Percentiles rank a stretch among this genome's conserved stretches.
Evolutionary conservation across 1,140 invertebrate genomes (phyloP).

Genomic region (Aleiodes sp.): DNA sequence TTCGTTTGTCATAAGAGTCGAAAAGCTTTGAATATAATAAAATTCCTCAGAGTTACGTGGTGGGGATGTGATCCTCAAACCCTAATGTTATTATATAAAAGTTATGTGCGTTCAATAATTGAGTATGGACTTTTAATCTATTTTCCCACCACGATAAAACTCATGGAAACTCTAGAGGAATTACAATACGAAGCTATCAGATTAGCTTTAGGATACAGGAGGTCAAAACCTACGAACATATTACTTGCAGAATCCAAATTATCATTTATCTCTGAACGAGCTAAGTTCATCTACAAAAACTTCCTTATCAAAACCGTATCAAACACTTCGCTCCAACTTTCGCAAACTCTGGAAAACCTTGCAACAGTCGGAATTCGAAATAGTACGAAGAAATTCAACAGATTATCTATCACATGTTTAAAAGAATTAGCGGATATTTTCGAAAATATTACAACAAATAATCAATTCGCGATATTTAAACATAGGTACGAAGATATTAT

Average conservation of each 20-base stretch:
- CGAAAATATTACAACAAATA: too few species aligned
- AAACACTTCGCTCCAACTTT: neutral
- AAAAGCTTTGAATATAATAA: slow-evolving; percentile 24
- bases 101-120: slow-evolving; percentile 19
- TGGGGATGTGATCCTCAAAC: slow-evolving; percentile 30
- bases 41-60: slow-evolving; percentile 22
- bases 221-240: slow-evolving; percentile 16
- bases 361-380: neutral
- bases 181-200: slow-evolving; percentile 16
- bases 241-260: slow-evolving; percentile 24
- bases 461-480: too few species aligned
- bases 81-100: slow-evolving; percentile 23
- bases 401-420: too few species aligned
- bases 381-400: too few species aligned
- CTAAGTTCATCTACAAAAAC: neutral
- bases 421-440: too few species aligned
- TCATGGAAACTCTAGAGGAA: neutral
- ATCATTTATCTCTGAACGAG: neutral
- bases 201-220: slow-evolving; percentile 8
- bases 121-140: slow-evolving; percentile 28
- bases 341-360: neutral
- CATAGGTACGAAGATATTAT: too few species aligned
- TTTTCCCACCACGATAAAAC: neutral
- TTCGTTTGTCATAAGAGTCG: neutral
- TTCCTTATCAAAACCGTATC: neutral